Conservation (phyloP, 1,140 invertebrate species). For the Holcopasites calliopsidis region DNA sequence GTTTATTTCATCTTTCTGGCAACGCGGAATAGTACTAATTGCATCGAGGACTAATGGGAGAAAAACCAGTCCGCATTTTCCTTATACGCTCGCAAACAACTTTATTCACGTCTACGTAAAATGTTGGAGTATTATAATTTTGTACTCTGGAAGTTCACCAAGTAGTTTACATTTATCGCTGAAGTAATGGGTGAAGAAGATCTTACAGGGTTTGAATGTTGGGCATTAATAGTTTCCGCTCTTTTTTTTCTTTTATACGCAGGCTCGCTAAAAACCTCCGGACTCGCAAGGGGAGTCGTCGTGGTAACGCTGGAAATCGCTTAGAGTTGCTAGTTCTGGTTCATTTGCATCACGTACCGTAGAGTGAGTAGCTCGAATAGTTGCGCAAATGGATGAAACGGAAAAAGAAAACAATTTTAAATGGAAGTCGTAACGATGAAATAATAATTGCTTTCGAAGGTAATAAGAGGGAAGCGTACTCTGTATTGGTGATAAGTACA, state of each 20-base stretch:
- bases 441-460: background rate
- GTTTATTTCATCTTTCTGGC: background rate
- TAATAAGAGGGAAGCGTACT: background rate
- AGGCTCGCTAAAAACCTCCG: slow-evolving; percentile 87
- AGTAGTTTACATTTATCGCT: background rate
- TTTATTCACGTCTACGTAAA: background rate
- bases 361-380: slow-evolving; percentile 76
- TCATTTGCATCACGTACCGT: slow-evolving; percentile 90
- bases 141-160: no score
- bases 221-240: background rate
- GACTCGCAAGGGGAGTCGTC: slow-evolving; percentile 86
- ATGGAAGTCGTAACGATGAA: no score
- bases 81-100: background rate
- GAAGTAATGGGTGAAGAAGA: no score
- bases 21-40: background rate
- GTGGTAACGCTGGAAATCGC: slow-evolving; percentile 88
- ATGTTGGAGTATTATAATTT: background rate
- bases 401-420: background rate
- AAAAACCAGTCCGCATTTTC: background rate
- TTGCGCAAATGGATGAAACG: background rate
- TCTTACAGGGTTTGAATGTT: background rate
- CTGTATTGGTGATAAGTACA: slow-evolving; percentile 30
- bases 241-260: slow-evolving; percentile 68
- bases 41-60: background rate
- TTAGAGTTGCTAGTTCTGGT: slow-evolving; percentile 89